A percentile compares a stretch with the other conserved stretches of the same genome.
phyloP scores from a whole-genome alignment of 2,888 invertebrate genomes.

The Drosophila quinaria region DNA sequence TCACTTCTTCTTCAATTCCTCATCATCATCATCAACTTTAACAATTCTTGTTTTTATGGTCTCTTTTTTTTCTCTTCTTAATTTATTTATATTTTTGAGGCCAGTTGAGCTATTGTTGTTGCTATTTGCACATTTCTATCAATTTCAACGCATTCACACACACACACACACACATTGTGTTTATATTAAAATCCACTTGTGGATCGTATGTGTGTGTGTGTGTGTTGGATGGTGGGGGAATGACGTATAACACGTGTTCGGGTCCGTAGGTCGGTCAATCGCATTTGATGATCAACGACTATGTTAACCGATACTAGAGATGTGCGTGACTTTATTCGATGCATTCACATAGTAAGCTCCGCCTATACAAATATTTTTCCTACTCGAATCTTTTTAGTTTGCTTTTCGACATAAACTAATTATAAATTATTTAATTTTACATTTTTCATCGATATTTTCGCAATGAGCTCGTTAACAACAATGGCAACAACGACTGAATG shows the following conservation, averaged over 20 bases:
- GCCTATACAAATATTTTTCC: background rate
- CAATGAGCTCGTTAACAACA: background rate
- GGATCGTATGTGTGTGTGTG: conserved; percentile 1
- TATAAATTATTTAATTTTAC: background rate
- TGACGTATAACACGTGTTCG: conserved; percentile 67
- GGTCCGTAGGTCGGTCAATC: conserved; percentile 72
- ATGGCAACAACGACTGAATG: background rate
- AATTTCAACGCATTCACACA: conserved; percentile 43
- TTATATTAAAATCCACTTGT: conserved; percentile 39
- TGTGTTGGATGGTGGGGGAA: background rate
- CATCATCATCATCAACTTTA: conserved; percentile 3
- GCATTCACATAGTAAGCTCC: background rate
- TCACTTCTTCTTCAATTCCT: background rate
- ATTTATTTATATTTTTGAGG: conserved; percentile 27
- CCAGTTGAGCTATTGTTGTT: conserved; percentile 41
- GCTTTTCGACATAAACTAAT: background rate
- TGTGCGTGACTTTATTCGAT: conserved; percentile 3
- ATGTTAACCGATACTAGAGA: conserved; percentile 11
- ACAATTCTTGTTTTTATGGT: conserved; percentile 18
- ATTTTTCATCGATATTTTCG: background rate
- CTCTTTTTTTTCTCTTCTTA: conserved; percentile 8
- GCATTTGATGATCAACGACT: conserved; percentile 47
- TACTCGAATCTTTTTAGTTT: background rate
- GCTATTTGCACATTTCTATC: conserved; percentile 42
- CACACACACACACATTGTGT: conserved; percentile 31